phyloP scores from a whole-genome alignment of 2,113 vertebrate genomes.

The Dicrurus megarhynchus region DNA sequence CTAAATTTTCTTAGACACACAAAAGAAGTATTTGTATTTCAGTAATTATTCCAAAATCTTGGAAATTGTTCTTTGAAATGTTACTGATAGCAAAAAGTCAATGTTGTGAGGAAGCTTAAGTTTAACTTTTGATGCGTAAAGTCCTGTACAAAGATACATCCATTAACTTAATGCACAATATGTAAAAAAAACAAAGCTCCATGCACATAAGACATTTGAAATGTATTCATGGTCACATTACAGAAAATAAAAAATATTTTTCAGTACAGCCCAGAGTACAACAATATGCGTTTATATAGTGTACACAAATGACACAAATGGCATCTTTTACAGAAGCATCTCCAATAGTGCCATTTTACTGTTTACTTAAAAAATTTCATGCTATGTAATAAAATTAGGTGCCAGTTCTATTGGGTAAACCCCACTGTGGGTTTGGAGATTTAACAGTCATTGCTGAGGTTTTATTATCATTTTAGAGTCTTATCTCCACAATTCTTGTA shows the following conservation, averaged over 20 bases:
- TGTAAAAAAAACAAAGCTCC: neutral
- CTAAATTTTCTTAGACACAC: neutral
- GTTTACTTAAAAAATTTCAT: neutral
- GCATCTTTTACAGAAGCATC: neutral
- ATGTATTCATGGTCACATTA: neutral
- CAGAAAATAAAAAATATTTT: neutral
- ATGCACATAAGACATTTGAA: neutral
- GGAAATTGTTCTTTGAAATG: neutral
- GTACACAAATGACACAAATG: neutral
- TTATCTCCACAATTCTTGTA: neutral
- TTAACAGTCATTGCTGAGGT: neutral
- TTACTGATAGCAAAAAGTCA: neutral
- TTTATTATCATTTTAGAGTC: neutral
- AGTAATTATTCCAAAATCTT: neutral
- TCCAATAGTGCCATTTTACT: neutral
- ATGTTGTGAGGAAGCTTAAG: neutral
- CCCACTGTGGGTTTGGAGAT: neutral
- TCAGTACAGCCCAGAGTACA: neutral
- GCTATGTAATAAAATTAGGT: neutral
- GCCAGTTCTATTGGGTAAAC: neutral
- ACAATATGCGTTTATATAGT: neutral
- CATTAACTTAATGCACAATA: neutral
- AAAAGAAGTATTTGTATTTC: neutral
- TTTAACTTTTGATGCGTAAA: neutral
- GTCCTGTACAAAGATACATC: neutral